phyloP scores from a whole-genome alignment of 2,888 invertebrate species.

The Pomacea canaliculata region DNA sequence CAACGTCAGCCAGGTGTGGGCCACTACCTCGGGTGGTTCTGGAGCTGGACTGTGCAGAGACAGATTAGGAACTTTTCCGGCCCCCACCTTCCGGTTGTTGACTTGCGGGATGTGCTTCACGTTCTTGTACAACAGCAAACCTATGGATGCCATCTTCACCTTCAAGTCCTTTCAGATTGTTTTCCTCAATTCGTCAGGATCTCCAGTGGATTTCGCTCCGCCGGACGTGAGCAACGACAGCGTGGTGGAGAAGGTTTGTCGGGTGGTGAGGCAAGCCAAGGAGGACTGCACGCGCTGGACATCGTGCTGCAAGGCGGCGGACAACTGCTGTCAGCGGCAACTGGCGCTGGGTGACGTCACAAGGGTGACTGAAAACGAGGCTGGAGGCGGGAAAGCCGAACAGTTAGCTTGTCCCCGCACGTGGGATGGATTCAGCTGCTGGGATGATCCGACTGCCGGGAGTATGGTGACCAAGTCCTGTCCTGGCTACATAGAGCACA shows the following conservation, averaged over 20 bases:
- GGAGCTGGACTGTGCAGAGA: constrained; percentile 22
- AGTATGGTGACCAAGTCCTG: not conserved
- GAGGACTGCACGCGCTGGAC: constrained; percentile 18
- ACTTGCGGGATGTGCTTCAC: constrained; percentile 36
- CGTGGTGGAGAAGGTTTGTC: constrained; percentile 5
- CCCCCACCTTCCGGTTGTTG: constrained; percentile 21
- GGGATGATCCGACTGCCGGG: not conserved
- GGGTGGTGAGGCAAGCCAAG: not conserved
- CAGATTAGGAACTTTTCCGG: constrained; percentile 15
- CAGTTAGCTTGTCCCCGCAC: too few species aligned
- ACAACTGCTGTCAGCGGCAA: constrained; percentile 16
- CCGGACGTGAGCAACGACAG: not conserved
- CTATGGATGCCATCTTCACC: not conserved
- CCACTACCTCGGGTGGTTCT: too few species aligned
- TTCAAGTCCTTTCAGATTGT: not conserved
- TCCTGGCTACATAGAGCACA: not conserved
- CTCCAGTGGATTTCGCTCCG: not conserved
- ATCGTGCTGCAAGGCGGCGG: constrained; percentile 16
- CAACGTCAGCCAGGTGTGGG: too few species aligned
- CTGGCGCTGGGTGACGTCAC: not conserved
- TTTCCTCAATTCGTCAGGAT: constrained; percentile 3
- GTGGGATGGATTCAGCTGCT: not conserved
- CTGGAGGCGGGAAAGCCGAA: not conserved
- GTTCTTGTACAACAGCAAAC: constrained; percentile 31
- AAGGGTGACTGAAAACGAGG: not conserved